Conservation (phyloP, 2,113 vertebrate genomes). For the Pollachius pollachius region DNA sequence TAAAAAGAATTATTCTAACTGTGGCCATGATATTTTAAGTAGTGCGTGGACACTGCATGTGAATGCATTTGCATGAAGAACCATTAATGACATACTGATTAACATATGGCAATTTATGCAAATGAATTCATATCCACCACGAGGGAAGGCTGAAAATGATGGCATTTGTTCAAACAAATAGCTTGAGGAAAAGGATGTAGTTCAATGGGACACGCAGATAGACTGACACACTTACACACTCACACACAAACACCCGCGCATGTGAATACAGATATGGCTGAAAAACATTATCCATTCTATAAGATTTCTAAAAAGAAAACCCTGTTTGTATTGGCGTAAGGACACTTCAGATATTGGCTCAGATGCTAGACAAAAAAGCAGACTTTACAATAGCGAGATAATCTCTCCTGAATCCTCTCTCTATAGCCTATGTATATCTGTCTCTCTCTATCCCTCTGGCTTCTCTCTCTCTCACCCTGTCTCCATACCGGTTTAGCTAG, state of each 20-base stretch:
- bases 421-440: neutral
- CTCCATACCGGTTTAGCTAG: slow-evolving; percentile 15
- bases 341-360: slow-evolving; percentile 58
- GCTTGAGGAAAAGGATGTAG: slow-evolving; percentile 31
- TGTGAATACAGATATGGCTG: slow-evolving; percentile 13
- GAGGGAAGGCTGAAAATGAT: slow-evolving; percentile 2
- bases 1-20: too few relatives aligned
- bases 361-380: slow-evolving; percentile 48
- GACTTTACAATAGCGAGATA: neutral
- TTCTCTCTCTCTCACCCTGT: slow-evolving; percentile 16
- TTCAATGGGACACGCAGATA: slow-evolving; percentile 1
- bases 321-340: slow-evolving; percentile 41
- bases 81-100: slow-evolving; percentile 17
- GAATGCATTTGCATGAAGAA: neutral
- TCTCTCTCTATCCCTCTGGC: neutral
- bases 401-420: neutral
- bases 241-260: neutral
- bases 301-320: slow-evolving; percentile 22
- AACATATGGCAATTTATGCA: slow-evolving; percentile 32
- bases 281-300: slow-evolving; percentile 24
- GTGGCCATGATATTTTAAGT: too few relatives aligned
- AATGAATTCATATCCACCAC: slow-evolving; percentile 34
- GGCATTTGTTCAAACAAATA: slow-evolving; percentile 23
- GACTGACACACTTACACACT: neutral
- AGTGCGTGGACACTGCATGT: too few relatives aligned